Base-by-base conservation (phyloP, 2,113 vertebrate genomes). In the Colinus virginianus region DNA sequence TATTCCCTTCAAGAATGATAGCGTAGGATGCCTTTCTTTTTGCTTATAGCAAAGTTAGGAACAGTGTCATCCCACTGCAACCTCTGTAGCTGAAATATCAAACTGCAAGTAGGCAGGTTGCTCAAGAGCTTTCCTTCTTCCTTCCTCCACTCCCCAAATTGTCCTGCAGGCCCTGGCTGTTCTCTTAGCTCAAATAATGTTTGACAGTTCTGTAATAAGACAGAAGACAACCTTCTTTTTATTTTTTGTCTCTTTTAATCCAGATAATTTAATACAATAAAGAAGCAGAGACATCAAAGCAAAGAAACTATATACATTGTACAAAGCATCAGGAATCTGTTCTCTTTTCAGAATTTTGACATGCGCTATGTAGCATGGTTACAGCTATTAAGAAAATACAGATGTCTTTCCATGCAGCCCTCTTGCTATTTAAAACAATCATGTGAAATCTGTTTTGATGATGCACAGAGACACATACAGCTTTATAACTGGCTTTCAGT, bases 301-400 rank as follows among this genome's bases (percentile, higher is more conserved):
- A 74, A 88, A 96, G 96, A 86, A 97, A 96, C 95, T 84, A 23
- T 97, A 96, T 96, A 97, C 88, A 96, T 90, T 96, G 90, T 72
- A 92, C 93, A 97, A 95, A 97, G 96, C 87, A 5, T 83, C 84
- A 96, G 48, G 87, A 95, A 96, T 97, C 95, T 98, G 97, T 97
- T 97, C 96, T 98, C 93, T 97, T 96, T 98, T 97, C 91, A 96
- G 93, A 96, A 96, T 94, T 97, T 93, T 97, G 97, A 97, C 97
- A 93, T 96, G 85, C 91, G 96, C 93, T 96, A 53, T 93, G 67
- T 86, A 78, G 92, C 94, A 90, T 86, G 95, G 96, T 97, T 97
- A 95, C 63, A 70, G 64, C 85, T 95, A 94, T 96, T 96, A 97
- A 96, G 97, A 94, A 96, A 97, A 97, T 94, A 90, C 95, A 97